phyloP scores from a whole-genome alignment of 2,888 invertebrate species.

The Charanyca ferruginea region DNA sequence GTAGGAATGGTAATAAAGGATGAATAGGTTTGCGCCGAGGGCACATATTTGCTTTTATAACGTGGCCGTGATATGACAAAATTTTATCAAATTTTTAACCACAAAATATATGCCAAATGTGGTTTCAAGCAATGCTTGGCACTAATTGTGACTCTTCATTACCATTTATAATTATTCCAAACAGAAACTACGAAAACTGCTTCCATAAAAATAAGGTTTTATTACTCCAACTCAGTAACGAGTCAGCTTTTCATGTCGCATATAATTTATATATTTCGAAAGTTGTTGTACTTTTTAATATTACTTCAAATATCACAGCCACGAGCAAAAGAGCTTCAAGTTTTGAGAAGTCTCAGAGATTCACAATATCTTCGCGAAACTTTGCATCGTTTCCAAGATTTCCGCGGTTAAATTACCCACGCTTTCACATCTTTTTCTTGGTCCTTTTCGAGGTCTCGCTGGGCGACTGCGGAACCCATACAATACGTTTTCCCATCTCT shows the following conservation, averaged over 20 bases:
- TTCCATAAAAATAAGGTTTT: constrained; percentile 54
- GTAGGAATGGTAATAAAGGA: no score
- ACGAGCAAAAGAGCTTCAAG: constrained; percentile 64
- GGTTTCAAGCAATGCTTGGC: constrained; percentile 56
- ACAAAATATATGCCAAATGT: constrained; percentile 39
- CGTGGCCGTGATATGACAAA: no score
- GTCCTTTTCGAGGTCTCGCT: constrained; percentile 55
- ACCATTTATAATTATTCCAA: constrained; percentile 58
- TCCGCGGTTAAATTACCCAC: constrained; percentile 71
- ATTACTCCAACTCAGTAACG: constrained; percentile 34
- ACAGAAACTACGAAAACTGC: constrained; percentile 44
- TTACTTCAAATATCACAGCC: constrained; percentile 67
- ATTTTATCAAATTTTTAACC: constrained; percentile 38
- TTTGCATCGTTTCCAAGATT: constrained; percentile 74
- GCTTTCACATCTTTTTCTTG: constrained; percentile 59
- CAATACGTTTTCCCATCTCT: constrained; percentile 54
- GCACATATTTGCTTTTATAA: no score
- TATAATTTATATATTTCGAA: constrained; percentile 63
- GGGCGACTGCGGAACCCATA: constrained; percentile 47
- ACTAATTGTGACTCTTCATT: constrained; percentile 59
- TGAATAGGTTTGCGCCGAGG: no score
- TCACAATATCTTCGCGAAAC: constrained; percentile 72
- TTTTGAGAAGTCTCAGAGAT: constrained; percentile 70
- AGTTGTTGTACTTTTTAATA: constrained; percentile 73
- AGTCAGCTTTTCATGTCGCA: constrained; percentile 46